Conservation (phyloP, 2,113 vertebrate genomes). For the Dicrurus megarhynchus region DNA sequence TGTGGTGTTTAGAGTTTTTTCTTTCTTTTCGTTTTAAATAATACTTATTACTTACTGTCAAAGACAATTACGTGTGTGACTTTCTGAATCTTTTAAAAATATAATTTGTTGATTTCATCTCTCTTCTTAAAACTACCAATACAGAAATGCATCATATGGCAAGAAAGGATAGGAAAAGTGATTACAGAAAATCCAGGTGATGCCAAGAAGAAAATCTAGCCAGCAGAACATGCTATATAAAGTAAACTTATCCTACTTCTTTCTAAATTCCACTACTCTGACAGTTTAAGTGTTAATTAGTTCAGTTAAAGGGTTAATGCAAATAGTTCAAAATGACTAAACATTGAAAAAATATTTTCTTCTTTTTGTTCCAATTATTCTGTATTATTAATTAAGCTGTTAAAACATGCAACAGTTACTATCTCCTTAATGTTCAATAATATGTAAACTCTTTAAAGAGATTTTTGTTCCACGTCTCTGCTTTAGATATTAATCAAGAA, state of each 20-base stretch:
- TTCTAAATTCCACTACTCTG: neutral
- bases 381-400: slow-evolving; percentile 54
- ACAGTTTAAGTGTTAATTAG: neutral
- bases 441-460: slow-evolving; percentile 62
- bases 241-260: neutral
- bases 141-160: neutral
- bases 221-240: neutral
- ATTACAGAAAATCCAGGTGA: slow-evolving; percentile 1
- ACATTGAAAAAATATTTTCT: slow-evolving; percentile 19
- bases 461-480: slow-evolving; percentile 53
- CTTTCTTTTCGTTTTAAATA: neutral
- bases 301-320: slow-evolving; percentile 42
- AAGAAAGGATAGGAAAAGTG: neutral
- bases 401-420: slow-evolving; percentile 54
- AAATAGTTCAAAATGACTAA: slow-evolving; percentile 41
- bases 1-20: neutral
- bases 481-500: slow-evolving; percentile 72
- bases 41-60: neutral
- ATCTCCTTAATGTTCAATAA: slow-evolving; percentile 66
- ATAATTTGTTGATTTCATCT: neutral
- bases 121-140: neutral
- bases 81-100: neutral
- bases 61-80: neutral
- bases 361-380: slow-evolving; percentile 56
- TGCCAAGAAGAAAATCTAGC: neutral